Evolutionary conservation across 2,113 vertebrate species (phyloP).

Genomic region (Ifrita kowaldi): DNA sequence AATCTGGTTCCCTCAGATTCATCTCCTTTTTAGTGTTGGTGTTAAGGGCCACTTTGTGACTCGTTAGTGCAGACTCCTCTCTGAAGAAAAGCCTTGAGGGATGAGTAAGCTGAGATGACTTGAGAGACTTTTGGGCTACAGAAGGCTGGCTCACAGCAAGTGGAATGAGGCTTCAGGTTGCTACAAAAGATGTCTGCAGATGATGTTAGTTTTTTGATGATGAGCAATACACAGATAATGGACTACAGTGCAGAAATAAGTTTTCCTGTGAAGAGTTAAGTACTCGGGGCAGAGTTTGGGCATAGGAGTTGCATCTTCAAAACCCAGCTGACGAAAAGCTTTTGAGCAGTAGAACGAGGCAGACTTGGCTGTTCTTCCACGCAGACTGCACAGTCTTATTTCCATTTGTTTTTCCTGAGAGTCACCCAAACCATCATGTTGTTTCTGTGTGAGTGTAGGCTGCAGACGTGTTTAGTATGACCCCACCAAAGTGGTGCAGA

Average conservation of each 20-base stretch:
- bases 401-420: not conserved
- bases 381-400: not conserved
- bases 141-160: not conserved
- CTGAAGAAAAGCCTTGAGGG: not conserved
- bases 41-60: not conserved
- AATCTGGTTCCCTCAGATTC: not conserved
- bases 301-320: not conserved
- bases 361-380: not conserved
- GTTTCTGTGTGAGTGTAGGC: not conserved
- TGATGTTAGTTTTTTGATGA: not conserved
- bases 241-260: not conserved
- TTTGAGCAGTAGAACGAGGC: not conserved
- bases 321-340: not conserved
- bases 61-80: not conserved
- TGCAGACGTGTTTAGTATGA: not conserved
- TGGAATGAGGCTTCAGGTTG: not conserved
- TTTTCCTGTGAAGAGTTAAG: not conserved
- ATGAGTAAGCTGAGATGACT: slow-evolving; percentile 4
- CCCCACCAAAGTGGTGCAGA: not conserved
- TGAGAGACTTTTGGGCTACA: not conserved
- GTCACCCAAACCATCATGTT: not conserved
- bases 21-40: not conserved
- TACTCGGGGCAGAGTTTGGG: not conserved
- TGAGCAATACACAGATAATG: not conserved
- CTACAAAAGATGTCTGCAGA: not conserved